These are phyloP conservation scores for Ditula angustiorana DNA, from an alignment of 2,888 invertebrate species.

Conservation along the genomic window DNA sequence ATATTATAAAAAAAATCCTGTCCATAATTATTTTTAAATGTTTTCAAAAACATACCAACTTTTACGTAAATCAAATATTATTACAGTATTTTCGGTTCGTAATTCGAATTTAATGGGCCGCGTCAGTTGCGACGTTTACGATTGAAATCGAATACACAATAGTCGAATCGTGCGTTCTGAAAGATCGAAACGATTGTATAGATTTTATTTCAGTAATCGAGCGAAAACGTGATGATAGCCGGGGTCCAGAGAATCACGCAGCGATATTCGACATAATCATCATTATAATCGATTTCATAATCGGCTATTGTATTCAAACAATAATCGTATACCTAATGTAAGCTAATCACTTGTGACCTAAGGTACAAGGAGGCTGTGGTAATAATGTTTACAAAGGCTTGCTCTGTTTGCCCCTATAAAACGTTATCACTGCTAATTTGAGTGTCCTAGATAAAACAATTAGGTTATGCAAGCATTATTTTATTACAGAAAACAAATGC, in stretches of 20 bases:
- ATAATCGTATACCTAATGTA: conserved; percentile 44
- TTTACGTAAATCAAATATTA: conserved; percentile 7
- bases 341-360: conserved; percentile 38
- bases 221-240: conserved; percentile 58
- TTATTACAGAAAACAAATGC: too few relatives aligned
- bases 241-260: conserved; percentile 53
- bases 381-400: conserved; percentile 10
- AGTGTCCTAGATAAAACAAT: background rate
- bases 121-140: conserved; percentile 19
- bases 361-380: conserved; percentile 12
- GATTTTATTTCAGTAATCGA: conserved; percentile 49
- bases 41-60: background rate
- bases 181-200: conserved; percentile 46
- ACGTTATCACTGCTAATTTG: background rate
- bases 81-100: conserved; percentile 2
- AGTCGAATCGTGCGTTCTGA: conserved; percentile 43
- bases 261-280: conserved; percentile 38
- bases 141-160: conserved; percentile 38
- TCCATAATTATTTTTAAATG: background rate
- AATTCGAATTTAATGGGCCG: background rate
- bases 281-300: conserved; percentile 47
- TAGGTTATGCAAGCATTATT: too few relatives aligned
- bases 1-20: background rate
- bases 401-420: background rate
- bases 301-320: conserved; percentile 41